phyloP scores from a whole-genome alignment of 2,113 vertebrate genomes.

The Rattus norvegicus region GRCr8 NC_086039.1:92970001-92970500 shows the following conservation, averaged over 20 bases:
- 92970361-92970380: conserved; percentile 25
- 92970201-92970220: background rate
- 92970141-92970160: conserved; percentile 16
- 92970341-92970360: conserved; percentile 54
- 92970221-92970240: conserved; percentile 46
- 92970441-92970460: conserved; percentile 34
- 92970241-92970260: conserved; percentile 45
- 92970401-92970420: conserved; percentile 21
- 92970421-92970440: conserved; percentile 39
- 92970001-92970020: background rate
- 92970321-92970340: conserved; percentile 15
- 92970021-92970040: background rate
- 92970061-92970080: conserved; percentile 5
- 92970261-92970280: conserved; percentile 2
- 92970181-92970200: background rate
- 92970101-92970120: background rate
- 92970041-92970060: background rate
- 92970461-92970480: conserved; percentile 71
- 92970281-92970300: conserved; percentile 59
- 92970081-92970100: background rate
- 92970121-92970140: background rate
- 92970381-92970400: conserved; percentile 34
- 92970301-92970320: conserved; percentile 18
- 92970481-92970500: conserved; percentile 75
- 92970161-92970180: background rate